Base-by-base conservation (phyloP, 2,888 invertebrate genomes). In the Apamea epomidion region DNA sequence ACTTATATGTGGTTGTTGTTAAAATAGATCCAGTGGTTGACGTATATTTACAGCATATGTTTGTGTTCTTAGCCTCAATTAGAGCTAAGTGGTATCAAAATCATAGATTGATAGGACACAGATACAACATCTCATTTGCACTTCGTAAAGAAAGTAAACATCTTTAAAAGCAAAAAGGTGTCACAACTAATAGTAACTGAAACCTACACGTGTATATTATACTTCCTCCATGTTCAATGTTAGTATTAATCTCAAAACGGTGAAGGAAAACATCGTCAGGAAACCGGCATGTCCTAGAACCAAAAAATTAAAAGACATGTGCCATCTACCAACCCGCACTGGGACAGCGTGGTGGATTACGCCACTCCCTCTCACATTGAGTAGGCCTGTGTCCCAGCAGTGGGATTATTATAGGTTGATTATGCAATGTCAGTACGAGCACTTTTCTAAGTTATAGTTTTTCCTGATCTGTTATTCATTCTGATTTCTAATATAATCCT, bases 1-100 rank as follows among this genome's bases (percentile, higher is more conserved):
- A 93, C 89, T 88, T 60, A 45, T 85, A 73, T 29, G 21, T 18
- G 14, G 25, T 76, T 60, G 58, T 75, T 42, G 42, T 75, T 77
- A 58, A 83, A 84, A 74, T 87, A 83, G 72, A 80, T 65, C 25
- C 12, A n/a, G 45, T 78, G 72, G 75, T 74, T 74, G 74, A 80
- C 62, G 48, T 81, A 42, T 54, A 73, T 76, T 71, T 76, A 75
- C 29, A 67, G 42, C 21, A 14, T 37, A 69, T 54, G 29, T 69
- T 54, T 37, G 42, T 42, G 42, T 72, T 74, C 21, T 73, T 87
- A 78, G 78, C 76, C 62, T 65, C 32, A 48, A 76, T 82, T 32
- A 70, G n/a, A 80, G 29, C 25, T 45, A 68, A 71, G 32, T 62
- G 42, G 58, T 60, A 54, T 60, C 32, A 60, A 25, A 54, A n/a